phyloP scores from a whole-genome alignment of 2,888 invertebrate genomes.

The Caenorhabditis zanzibari region DNA sequence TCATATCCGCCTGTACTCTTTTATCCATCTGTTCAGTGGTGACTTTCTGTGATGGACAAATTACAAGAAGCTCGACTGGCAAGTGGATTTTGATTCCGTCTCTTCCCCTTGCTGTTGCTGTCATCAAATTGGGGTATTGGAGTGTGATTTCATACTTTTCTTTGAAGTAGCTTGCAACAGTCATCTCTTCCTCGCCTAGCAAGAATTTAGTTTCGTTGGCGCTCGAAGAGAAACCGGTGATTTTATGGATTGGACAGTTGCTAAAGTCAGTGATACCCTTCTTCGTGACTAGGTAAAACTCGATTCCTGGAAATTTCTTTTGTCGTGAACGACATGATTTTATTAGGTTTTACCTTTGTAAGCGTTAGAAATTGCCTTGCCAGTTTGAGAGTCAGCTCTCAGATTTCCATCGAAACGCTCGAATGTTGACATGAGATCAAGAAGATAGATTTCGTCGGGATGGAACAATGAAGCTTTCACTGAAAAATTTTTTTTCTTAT shows the following conservation, averaged over 20 bases:
- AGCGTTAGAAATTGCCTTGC: background rate
- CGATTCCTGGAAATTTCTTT: background rate
- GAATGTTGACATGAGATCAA: background rate
- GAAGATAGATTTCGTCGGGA: background rate
- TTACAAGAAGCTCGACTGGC: conserved; percentile 8
- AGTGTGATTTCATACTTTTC: background rate
- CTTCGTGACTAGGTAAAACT: background rate
- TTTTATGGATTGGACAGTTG: background rate
- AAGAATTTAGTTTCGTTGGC: background rate
- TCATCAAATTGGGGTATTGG: background rate
- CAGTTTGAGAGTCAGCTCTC: background rate
- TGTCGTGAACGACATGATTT: background rate
- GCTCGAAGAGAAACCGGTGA: background rate
- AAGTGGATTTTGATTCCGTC: background rate
- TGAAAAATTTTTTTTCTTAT: background rate
- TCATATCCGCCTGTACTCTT: background rate
- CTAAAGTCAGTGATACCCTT: background rate
- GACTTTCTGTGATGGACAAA: conserved; percentile 12
- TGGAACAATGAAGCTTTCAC: conserved; percentile 26
- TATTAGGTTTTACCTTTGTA: background rate
- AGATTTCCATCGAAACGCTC: background rate
- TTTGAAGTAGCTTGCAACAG: background rate
- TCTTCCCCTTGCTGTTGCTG: background rate
- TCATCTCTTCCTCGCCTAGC: background rate
- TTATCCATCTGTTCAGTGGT: background rate